These are phyloP conservation scores for Erebia palarica DNA, from an alignment of 2,888 invertebrate species.

Conservation along the genomic window DNA sequence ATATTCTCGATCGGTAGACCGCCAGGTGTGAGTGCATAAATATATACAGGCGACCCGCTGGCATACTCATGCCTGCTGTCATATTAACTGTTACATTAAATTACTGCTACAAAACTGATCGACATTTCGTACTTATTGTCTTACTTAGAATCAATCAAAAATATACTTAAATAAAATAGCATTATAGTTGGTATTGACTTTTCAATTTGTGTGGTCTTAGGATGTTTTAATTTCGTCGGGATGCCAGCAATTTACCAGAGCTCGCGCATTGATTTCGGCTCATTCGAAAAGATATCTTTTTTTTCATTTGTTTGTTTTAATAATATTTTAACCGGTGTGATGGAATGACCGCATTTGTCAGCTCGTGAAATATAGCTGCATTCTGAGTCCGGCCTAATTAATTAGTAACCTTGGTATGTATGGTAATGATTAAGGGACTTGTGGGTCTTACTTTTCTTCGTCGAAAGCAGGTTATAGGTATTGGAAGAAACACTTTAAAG, in stretches of 20 bases:
- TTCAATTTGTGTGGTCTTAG: conserved; percentile 33
- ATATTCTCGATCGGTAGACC: conserved; percentile 67
- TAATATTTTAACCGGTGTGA: conserved; percentile 81
- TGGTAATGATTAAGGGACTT: conserved; percentile 61
- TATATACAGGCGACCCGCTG: conserved; percentile 80
- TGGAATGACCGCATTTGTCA: conserved; percentile 81
- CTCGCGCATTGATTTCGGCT: conserved; percentile 82
- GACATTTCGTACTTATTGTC: conserved; percentile 69
- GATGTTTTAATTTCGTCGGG: conserved; percentile 45
- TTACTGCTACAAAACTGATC: conserved; percentile 75
- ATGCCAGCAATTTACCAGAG: conserved; percentile 65
- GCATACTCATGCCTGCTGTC: conserved; percentile 79
- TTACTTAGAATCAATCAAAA: conserved; percentile 46
- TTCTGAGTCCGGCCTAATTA: conserved; percentile 69
- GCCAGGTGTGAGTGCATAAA: conserved; percentile 82
- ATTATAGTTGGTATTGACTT: conserved; percentile 41
- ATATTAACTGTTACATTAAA: conserved; percentile 83
- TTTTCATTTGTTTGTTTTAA: conserved; percentile 82
- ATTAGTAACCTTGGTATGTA: conserved; percentile 67
- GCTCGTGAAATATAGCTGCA: conserved; percentile 73
- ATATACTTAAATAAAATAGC: conserved; percentile 33
- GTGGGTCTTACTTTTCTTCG: background rate
- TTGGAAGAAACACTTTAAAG: background rate
- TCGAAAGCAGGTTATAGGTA: background rate
- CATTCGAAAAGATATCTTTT: conserved; percentile 77